phyloP scores from a whole-genome alignment of 2,797 vertebrate species.

The Xenentodon cancila region DNA sequence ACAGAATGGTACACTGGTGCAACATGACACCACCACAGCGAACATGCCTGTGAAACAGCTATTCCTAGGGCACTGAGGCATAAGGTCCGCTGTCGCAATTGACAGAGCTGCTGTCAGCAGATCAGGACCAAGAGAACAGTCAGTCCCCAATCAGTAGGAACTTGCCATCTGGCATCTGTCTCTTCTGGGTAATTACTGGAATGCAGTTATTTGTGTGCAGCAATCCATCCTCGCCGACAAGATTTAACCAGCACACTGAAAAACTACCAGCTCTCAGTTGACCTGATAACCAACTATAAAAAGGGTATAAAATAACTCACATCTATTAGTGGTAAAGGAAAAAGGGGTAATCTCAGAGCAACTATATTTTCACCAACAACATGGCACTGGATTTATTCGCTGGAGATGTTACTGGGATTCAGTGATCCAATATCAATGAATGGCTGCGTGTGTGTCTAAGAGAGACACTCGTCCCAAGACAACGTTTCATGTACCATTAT shows the following conservation, averaged over 20 bases:
- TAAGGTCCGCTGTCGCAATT: slow-evolving; percentile 21
- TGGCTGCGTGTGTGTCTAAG: no score
- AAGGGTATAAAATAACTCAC: no score
- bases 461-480: no score
- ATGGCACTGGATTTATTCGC: no score
- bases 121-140: slow-evolving; percentile 27
- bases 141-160: slow-evolving; percentile 38
- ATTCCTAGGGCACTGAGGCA: slow-evolving; percentile 42
- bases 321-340: no score
- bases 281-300: background rate
- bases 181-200: slow-evolving; percentile 55
- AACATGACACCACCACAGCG: slow-evolving; percentile 58
- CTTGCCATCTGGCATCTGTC: slow-evolving; percentile 42
- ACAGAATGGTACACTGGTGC: slow-evolving; percentile 52
- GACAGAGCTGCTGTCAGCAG: slow-evolving; percentile 35
- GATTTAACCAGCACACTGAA: slow-evolving; percentile 29
- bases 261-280: slow-evolving; percentile 3
- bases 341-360: no score
- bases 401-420: no score
- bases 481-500: no score
- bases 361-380: no score
- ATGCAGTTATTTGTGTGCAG: slow-evolving; percentile 47
- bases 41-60: slow-evolving; percentile 49
- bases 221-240: slow-evolving; percentile 25
- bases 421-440: no score